phyloP scores from a whole-genome alignment of 2,113 vertebrate genomes.

The Thalassoma bifasciatum region DNA sequence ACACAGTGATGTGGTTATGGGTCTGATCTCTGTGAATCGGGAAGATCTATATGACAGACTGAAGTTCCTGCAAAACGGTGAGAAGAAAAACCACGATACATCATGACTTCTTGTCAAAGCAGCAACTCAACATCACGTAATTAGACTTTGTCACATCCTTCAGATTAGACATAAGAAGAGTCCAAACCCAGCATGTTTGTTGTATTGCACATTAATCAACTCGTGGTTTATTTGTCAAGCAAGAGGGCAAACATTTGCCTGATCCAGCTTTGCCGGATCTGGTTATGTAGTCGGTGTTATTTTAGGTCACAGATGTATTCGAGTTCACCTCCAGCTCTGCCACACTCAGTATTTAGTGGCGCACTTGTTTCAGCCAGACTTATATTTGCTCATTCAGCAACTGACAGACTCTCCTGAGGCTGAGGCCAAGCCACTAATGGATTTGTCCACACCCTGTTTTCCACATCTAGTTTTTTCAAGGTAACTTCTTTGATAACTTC shows the following conservation, averaged over 20 bases:
- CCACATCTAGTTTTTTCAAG: slow-evolving; percentile 24
- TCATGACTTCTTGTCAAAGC: background rate
- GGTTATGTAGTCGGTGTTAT: background rate
- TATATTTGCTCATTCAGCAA: slow-evolving; percentile 35
- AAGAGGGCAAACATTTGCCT: background rate
- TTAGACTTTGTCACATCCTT: background rate
- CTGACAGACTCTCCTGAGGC: background rate
- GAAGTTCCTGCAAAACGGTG: slow-evolving; percentile 92
- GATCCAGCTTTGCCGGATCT: background rate
- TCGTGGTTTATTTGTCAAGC: background rate
- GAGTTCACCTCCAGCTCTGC: background rate
- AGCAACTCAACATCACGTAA: background rate
- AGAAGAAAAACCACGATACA: slow-evolving; percentile 67
- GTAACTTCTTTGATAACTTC: slow-evolving; percentile 3
- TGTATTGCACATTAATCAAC: background rate
- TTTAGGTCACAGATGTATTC: background rate
- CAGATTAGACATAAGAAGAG: background rate
- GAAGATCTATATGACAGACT: slow-evolving; percentile 85
- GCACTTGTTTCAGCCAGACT: slow-evolving; percentile 21
- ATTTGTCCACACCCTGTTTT: slow-evolving; percentile 20
- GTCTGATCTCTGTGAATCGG: slow-evolving; percentile 88
- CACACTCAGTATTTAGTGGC: background rate
- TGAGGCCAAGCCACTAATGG: slow-evolving; percentile 10
- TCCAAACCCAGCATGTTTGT: background rate
- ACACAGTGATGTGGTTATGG: slow-evolving; percentile 95